phyloP scores from a whole-genome alignment of 2,888 invertebrate species.

The Andrena haemorrhoa region DNA sequence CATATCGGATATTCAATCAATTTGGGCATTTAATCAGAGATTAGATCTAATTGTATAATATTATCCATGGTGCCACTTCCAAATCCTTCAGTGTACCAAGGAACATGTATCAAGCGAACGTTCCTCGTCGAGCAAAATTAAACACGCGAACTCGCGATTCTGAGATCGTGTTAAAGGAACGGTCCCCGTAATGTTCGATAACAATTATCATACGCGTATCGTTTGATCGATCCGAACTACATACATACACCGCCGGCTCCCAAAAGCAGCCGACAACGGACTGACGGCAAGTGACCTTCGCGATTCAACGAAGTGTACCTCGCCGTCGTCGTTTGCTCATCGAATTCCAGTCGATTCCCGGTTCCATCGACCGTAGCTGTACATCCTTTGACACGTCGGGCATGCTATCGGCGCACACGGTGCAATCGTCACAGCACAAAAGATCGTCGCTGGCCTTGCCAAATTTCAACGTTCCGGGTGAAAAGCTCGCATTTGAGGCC shows the following conservation, averaged over 20 bases:
- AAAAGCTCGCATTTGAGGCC: conserved; percentile 10
- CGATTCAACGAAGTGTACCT: conserved; percentile 17
- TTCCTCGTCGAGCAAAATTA: neutral
- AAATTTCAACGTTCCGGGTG: conserved; percentile 47
- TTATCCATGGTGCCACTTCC: neutral
- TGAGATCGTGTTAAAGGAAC: conserved; percentile 7
- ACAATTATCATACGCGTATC: conserved; percentile 12
- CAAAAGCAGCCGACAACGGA: conserved; percentile 5
- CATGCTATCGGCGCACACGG: conserved; percentile 41
- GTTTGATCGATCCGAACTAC: conserved; percentile 29
- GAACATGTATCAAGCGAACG: neutral
- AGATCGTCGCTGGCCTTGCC: conserved; percentile 33
- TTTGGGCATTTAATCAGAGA: neutral
- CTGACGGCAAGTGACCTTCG: conserved; percentile 10
- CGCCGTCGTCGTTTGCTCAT: conserved; percentile 8
- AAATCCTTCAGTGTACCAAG: conserved; percentile 12
- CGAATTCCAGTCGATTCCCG: conserved; percentile 42
- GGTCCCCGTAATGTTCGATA: conserved; percentile 14
- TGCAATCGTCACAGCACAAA: conserved; percentile 34
- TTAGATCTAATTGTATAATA: neutral
- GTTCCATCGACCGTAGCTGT: conserved; percentile 26
- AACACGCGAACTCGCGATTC: conserved; percentile 9
- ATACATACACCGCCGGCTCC: neutral
- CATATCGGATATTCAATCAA: neutral
- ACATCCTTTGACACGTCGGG: conserved; percentile 37